Base-by-base conservation (phyloP, 2,888 invertebrate species). In the Latrodectus hesperus region DNA sequence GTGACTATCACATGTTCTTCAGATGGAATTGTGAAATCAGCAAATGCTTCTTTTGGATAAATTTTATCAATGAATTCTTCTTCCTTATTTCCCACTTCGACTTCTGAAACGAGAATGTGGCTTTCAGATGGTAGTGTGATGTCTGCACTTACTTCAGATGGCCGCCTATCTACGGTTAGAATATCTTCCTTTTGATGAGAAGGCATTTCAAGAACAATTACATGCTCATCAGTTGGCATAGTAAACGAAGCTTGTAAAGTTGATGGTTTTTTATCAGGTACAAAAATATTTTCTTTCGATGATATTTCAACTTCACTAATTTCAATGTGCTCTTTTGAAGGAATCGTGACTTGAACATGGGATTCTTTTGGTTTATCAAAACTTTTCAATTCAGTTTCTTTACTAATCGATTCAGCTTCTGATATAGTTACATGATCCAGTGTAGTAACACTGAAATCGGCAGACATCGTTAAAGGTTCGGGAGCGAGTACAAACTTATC, bases 1-100 rank as follows among this genome's bases (percentile, higher is more conserved):
- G 88, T 77, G 12, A 90, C 78, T 14, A 90, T 71, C 49, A 90
- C 67, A 80, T 90, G 87, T 72, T 90, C 90, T 77, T 89, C 89
- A 9, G 84, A 77, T 11, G 89, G 86, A 14, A 90, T 68, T 8
- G 87, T 65, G 26, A 90, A 77, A 55, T 86, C 75, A 11, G 90
- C 90, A 49, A 17, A 70, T 10, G 55, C 89, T 60, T 76, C 67
- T 83, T 88, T 84, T 16, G 83, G 88, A 38, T 17, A 22, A 84
- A 71, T 53, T 77, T 77, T 65, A 52, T 64, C 64, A 49, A 71
- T 38, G 70, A 90, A 90, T 51, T 85, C 79, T 14, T 89, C 90
- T 79, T 90, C 90, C 87, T 90, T 90, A 14, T 82, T 88, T 55
- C 85, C 86, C 12, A 87, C 72, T 60, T 89, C 85, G 26, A 88